Conservation (phyloP, 2,113 vertebrate genomes). For the Cyprinus carpio region DNA sequence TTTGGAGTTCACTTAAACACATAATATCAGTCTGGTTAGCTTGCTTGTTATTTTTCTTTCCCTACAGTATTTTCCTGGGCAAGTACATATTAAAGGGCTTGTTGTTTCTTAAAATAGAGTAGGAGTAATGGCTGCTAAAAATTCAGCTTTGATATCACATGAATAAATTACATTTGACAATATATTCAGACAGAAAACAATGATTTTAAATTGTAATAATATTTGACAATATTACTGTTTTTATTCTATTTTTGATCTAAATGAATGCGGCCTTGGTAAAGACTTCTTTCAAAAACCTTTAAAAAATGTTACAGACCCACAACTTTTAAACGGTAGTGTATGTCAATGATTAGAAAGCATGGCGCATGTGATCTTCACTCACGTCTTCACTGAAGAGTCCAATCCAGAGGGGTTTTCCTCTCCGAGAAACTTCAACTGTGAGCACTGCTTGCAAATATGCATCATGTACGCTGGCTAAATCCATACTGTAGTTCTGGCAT, state of each 20-base stretch:
- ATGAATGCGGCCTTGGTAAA: too few relatives aligned
- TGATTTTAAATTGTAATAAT: too few relatives aligned
- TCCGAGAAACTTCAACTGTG: constrained; percentile 72
- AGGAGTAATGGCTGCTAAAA: not conserved
- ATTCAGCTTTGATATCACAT: not conserved
- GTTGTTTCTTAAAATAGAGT: too few relatives aligned
- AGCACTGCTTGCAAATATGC: constrained; percentile 84
- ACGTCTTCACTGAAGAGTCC: constrained; percentile 90
- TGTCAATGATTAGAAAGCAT: too few relatives aligned
- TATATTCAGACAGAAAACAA: too few relatives aligned
- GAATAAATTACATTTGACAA: not conserved
- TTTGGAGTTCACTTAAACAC: too few relatives aligned
- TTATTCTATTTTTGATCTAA: too few relatives aligned
- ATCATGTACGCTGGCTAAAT: constrained; percentile 84
- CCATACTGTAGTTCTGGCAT: constrained; percentile 78
- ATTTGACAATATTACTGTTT: too few relatives aligned
- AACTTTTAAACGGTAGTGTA: not conserved
- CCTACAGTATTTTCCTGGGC: too few relatives aligned
- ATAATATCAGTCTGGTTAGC: too few relatives aligned
- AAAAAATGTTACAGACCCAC: not conserved
- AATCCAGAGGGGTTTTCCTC: constrained; percentile 83
- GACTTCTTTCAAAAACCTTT: not conserved
- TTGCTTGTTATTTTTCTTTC: too few relatives aligned
- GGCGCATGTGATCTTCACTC: constrained; percentile 57
- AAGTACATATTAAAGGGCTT: too few relatives aligned